A percentile compares a stretch with the other conserved stretches of the same genome.
Evolutionary conservation across 92 coral and sea anemone genomes (phyloP).

Genomic region (Epizoanthus rinbou): DNA sequence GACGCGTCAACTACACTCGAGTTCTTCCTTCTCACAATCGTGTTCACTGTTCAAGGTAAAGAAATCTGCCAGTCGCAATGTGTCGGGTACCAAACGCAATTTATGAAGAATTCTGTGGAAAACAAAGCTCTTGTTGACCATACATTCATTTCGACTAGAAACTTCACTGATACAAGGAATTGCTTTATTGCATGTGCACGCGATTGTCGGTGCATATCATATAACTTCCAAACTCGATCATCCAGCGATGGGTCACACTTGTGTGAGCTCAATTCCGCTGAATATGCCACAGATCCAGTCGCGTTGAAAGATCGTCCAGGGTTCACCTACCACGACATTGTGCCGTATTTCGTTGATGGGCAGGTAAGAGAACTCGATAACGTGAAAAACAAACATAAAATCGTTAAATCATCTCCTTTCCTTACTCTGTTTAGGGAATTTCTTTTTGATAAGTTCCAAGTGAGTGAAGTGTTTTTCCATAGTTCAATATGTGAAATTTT

Average conservation of each 20-base stretch:
- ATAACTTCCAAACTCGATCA: too few relatives aligned
- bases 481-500: too few relatives aligned
- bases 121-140: conserved; percentile 9
- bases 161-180: not conserved
- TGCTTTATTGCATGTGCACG: not conserved
- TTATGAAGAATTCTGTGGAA: not conserved
- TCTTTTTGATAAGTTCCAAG: too few relatives aligned
- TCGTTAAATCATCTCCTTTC: too few relatives aligned
- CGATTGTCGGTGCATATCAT: not conserved
- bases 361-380: not conserved
- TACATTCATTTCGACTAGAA: not conserved
- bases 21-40: not conserved
- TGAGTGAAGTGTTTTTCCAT: too few relatives aligned
- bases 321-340: not conserved
- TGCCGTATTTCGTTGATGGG: not conserved
- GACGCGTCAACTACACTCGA: not conserved
- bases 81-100: not conserved
- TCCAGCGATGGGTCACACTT: too few relatives aligned
- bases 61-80: not conserved
- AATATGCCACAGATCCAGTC: not conserved
- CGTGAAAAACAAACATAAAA: too few relatives aligned
- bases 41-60: not conserved
- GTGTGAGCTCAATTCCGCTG: not conserved
- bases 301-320: not conserved
- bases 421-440: too few relatives aligned